Base-by-base conservation (phyloP, 1,140 invertebrate genomes). In the Mamestra configurata region DNA sequence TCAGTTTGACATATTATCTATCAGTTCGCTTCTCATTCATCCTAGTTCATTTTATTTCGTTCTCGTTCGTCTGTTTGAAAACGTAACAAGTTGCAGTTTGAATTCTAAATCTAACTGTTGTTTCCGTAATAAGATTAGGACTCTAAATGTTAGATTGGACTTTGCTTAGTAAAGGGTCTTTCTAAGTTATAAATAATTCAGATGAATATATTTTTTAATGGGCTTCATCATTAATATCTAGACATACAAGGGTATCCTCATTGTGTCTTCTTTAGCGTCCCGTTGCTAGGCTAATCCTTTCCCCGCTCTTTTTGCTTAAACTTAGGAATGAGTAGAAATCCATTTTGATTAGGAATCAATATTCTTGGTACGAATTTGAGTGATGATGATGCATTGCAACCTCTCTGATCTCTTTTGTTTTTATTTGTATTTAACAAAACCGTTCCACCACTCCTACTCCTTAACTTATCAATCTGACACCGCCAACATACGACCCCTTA, bases 401-500 rank as follows among this genome's bases (percentile, higher is more conserved):
- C n/a, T n/a, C n/a, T n/a, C n/a, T n/a, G n/a, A n/a, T n/a, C n/a
- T n/a, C n/a, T n/a, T n/a, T n/a, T n/a, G n/a, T n/a, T n/a, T n/a
- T n/a, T n/a, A n/a, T n/a, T n/a, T n/a, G n/a, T n/a, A n/a, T 31
- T 31, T 24, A 55, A 22, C 5, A 24, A 24, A 24, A 3, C 8
- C 22, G 11, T 22, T 24, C 6, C 22, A 27, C 22, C 24, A 24
- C 22, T 27, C 10, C 53, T 5, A 15, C 4, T 40, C 8, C 35
- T 37, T 18, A 18, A 64, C 72, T 76, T 76, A 64, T 49, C 57
- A 64, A 31, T 49, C 40, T 64, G 37, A 61, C 57, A 49, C 57
- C n/a, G 15, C 5, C 40, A 64, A 49, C 57, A 49, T 64, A 64
- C 40, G 73, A 76, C 73, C 73, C 43, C 24, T 31, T 76, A 76